Evolutionary conservation across 2,113 vertebrate genomes (phyloP).

Genomic region (Atrichornis clamosus): DNA sequence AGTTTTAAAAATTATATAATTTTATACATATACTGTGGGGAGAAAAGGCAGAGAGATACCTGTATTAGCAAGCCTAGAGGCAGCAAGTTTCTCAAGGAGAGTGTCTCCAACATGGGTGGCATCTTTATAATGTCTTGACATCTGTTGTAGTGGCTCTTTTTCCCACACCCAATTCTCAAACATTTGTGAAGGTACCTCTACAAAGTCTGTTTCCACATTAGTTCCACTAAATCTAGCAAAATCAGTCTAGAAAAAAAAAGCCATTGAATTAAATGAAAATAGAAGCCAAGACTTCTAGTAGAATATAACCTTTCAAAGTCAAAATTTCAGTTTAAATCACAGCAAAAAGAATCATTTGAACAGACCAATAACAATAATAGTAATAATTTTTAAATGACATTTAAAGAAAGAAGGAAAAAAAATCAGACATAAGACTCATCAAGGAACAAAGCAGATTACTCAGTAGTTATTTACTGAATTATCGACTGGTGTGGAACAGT

Average conservation of each 20-base stretch:
- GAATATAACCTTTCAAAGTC: neutral
- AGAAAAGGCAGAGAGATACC: conserved; percentile 68
- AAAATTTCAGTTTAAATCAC: neutral
- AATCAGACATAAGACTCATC: neutral
- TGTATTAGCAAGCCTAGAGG: conserved; percentile 90
- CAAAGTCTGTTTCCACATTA: conserved; percentile 93
- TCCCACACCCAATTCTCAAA: conserved; percentile 99
- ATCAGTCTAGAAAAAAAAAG: conserved; percentile 72
- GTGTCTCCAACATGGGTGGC: conserved; percentile 78
- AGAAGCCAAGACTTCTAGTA: neutral
- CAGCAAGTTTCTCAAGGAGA: conserved; percentile 86
- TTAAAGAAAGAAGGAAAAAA: neutral
- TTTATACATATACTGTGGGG: neutral
- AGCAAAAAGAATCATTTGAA: neutral
- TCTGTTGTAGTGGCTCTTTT: conserved; percentile 83
- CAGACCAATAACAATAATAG: neutral
- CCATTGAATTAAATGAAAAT: neutral
- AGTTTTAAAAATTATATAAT: neutral
- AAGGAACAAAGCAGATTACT: neutral
- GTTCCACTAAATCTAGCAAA: conserved; percentile 95
- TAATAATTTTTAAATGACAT: neutral
- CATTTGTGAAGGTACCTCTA: conserved; percentile 95
- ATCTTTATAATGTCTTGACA: conserved; percentile 91
- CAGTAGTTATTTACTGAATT: neutral
- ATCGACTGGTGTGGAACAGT: neutral